These are phyloP conservation scores for Lycaena phlaeas DNA, from an alignment of 2,888 invertebrate species.

Conservation along the genomic window DNA sequence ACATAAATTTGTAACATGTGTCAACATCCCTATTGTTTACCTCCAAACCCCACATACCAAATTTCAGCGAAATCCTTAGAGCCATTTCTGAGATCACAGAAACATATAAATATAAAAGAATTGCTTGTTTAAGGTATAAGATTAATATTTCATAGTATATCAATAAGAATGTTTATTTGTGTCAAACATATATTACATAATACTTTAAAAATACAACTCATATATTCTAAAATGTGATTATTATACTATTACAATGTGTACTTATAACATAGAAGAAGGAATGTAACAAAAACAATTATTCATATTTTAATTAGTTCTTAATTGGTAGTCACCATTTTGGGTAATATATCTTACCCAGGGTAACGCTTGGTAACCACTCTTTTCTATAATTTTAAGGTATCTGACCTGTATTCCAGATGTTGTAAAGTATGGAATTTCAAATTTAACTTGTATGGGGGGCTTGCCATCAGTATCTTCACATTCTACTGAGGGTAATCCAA, in stretches of 20 bases:
- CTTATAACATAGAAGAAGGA: conserved; percentile 31
- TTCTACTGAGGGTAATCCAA: conserved; percentile 95
- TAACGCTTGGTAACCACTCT: conserved; percentile 98
- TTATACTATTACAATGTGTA: conserved; percentile 17
- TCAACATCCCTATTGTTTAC: too few relatives aligned
- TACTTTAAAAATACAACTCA: conserved; percentile 40
- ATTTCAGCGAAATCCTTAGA: too few relatives aligned
- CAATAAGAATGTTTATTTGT: conserved; percentile 17
- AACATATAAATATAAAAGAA: too few relatives aligned
- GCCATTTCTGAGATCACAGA: too few relatives aligned
- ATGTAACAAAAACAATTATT: conserved; percentile 26
- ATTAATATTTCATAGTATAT: too few relatives aligned
- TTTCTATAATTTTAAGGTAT: conserved; percentile 98
- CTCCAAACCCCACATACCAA: too few relatives aligned
- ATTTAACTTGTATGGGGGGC: conserved; percentile 98
- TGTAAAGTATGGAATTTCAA: conserved; percentile 99
- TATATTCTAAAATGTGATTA: conserved; percentile 4
- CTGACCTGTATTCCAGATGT: conserved; percentile 98
- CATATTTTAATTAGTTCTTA: conserved; percentile 85
- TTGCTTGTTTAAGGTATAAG: too few relatives aligned
- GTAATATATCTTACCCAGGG: conserved; percentile 99
- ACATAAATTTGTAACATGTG: too few relatives aligned
- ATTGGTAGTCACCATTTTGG: conserved; percentile 98
- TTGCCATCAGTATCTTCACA: conserved; percentile 96
- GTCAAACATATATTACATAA: conserved; percentile 30